A percentile compares a stretch with the other conserved stretches of the same genome.
Evolutionary conservation across 2,888 invertebrate species (phyloP).

Genomic region (Trimorus sp.): DNA sequence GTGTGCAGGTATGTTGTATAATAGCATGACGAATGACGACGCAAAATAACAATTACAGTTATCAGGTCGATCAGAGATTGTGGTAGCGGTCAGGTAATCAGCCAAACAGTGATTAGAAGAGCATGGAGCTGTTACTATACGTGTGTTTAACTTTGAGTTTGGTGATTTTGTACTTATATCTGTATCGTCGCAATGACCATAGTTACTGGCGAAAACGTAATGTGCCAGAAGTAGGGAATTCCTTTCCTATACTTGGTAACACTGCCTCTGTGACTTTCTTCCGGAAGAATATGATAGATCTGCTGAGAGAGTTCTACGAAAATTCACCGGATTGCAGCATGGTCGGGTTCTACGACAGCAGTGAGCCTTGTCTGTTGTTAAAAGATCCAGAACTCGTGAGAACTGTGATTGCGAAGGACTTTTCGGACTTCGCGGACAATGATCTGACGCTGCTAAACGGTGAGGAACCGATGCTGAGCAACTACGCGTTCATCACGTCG

Average conservation of each 20-base stretch:
- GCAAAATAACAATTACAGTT: too few relatives aligned
- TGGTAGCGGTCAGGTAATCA: too few relatives aligned
- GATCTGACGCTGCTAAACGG: slow-evolving; percentile 41
- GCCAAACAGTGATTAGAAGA: too few relatives aligned
- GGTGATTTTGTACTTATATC: background rate
- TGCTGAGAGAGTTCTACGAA: background rate
- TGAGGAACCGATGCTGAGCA: slow-evolving; percentile 68
- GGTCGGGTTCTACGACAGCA: slow-evolving; percentile 63
- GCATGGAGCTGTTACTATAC: slow-evolving; percentile 11
- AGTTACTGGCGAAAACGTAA: slow-evolving; percentile 10
- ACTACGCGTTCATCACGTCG: slow-evolving; percentile 73
- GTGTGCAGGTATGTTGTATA: too few relatives aligned
- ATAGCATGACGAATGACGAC: too few relatives aligned
- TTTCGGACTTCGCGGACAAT: slow-evolving; percentile 72
- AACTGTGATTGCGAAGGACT: slow-evolving; percentile 70
- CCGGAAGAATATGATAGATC: background rate
- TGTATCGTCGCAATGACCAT: background rate
- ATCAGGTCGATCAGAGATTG: too few relatives aligned
- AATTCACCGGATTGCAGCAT: slow-evolving; percentile 52
- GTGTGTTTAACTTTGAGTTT: background rate
- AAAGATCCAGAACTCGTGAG: slow-evolving; percentile 74
- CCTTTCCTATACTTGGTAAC: slow-evolving; percentile 10
- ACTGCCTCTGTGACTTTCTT: background rate
- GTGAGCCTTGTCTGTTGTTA: slow-evolving; percentile 67
- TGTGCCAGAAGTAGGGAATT: slow-evolving; percentile 14